Percentiles rank a stretch among this genome's conserved stretches.
Conservation (phyloP, 2,797 vertebrate genomes). For the Sebastes nivosus region DNA sequence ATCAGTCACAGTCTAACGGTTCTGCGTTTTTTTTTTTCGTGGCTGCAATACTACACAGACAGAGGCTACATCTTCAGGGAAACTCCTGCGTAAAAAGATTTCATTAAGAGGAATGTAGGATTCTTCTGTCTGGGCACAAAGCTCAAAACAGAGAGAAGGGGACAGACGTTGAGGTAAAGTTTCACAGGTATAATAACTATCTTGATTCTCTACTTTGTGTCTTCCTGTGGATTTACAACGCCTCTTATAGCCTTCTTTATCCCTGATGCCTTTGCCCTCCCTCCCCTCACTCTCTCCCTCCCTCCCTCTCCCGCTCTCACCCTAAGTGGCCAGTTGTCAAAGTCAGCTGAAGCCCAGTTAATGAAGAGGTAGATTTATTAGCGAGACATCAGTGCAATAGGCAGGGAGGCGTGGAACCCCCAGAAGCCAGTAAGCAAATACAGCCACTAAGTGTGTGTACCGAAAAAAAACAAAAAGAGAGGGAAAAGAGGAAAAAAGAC, state of each 20-base stretch:
- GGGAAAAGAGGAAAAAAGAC: neutral
- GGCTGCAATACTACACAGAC: conserved; percentile 9
- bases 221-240: conserved; percentile 23
- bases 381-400: conserved; percentile 45
- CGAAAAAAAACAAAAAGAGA: conserved; percentile 11
- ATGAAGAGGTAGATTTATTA: conserved; percentile 79
- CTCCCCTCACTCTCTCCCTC: neutral
- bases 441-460: conserved; percentile 45
- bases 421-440: conserved; percentile 51
- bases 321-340: conserved; percentile 76
- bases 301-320: conserved; percentile 29
- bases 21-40: conserved; percentile 17
- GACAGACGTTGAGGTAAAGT: conserved; percentile 46
- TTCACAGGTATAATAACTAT: conserved; percentile 39
- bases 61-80: conserved; percentile 24
- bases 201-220: conserved; percentile 27
- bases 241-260: conserved; percentile 13
- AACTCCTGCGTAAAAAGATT: conserved; percentile 27
- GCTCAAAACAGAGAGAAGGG: neutral
- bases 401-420: conserved; percentile 23
- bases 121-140: conserved; percentile 8
- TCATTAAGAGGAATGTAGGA: conserved; percentile 6
- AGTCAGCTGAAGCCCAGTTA: conserved; percentile 77
- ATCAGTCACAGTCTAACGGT: conserved; percentile 20
- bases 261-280: conserved; percentile 27